Percentiles rank a stretch among this genome's conserved stretches.
Conservation (phyloP, 2,113 vertebrate species). For the Elephas maximus region DNA sequence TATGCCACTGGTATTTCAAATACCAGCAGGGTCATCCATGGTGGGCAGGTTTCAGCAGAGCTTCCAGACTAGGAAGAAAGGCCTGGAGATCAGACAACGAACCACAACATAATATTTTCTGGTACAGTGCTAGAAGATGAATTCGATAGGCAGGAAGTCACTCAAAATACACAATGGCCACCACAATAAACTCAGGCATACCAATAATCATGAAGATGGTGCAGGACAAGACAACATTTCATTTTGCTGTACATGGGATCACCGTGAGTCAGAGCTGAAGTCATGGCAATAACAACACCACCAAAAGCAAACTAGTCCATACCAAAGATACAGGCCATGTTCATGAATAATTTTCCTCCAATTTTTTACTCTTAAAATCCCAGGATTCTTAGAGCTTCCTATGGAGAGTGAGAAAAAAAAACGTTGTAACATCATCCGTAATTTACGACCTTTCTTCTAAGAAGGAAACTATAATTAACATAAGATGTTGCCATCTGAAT, state of each 20-base stretch:
- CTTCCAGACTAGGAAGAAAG: background rate
- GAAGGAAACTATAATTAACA: background rate
- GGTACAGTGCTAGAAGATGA: background rate
- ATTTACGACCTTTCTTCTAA: background rate
- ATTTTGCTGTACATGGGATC: background rate
- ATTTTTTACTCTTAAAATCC: background rate
- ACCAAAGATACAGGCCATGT: background rate
- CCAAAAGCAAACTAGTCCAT: background rate
- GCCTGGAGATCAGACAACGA: background rate
- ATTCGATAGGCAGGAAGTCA: background rate
- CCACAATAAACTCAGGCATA: background rate
- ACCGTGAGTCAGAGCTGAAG: too few relatives aligned
- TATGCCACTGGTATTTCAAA: background rate
- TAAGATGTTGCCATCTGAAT: background rate
- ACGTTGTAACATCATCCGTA: background rate
- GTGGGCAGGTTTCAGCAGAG: background rate
- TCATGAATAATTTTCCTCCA: background rate
- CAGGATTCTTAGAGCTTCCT: background rate
- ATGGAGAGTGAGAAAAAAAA: background rate
- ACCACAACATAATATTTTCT: background rate
- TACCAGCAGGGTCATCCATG: background rate
- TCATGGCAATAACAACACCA: background rate
- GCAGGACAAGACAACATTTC: background rate
- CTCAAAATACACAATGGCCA: background rate
- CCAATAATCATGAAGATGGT: background rate